Conservation (phyloP, 2,888 invertebrate species). For the Metopia argyrocephala region DNA sequence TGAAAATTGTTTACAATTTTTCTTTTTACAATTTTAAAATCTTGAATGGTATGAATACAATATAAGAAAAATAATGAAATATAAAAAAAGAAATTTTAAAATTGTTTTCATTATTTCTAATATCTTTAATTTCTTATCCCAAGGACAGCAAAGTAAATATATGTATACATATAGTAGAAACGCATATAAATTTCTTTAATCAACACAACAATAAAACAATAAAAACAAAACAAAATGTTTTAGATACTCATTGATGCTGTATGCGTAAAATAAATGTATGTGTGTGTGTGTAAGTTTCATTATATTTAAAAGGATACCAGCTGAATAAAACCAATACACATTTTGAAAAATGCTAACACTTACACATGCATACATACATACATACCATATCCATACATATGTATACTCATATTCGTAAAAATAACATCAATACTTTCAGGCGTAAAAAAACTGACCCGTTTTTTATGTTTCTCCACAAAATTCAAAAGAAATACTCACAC, state of each 20-base stretch:
- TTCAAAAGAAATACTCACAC: not conserved
- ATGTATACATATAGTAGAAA: not conserved
- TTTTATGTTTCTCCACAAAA: not conserved
- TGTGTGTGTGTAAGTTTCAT: not conserved
- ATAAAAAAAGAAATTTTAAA: no score
- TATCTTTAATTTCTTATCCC: no score
- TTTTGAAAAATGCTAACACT: not conserved
- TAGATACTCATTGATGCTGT: not conserved
- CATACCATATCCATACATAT: not conserved
- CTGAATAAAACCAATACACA: not conserved
- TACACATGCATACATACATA: not conserved
- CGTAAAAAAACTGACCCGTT: constrained; percentile 9
- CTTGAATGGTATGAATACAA: no score
- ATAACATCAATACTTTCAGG: constrained; percentile 16
- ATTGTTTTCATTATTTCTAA: no score
- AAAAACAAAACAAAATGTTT: not conserved
- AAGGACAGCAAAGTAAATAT: not conserved
- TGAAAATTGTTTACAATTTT: no score
- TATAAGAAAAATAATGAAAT: no score
- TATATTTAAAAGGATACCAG: not conserved
- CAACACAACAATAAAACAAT: not conserved
- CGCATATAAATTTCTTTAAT: no score
- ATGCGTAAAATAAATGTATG: not conserved
- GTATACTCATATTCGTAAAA: no score
- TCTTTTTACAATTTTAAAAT: no score